Evolutionary conservation across 2,888 invertebrate genomes (phyloP).

Genomic region (Erebia ligea): DNA sequence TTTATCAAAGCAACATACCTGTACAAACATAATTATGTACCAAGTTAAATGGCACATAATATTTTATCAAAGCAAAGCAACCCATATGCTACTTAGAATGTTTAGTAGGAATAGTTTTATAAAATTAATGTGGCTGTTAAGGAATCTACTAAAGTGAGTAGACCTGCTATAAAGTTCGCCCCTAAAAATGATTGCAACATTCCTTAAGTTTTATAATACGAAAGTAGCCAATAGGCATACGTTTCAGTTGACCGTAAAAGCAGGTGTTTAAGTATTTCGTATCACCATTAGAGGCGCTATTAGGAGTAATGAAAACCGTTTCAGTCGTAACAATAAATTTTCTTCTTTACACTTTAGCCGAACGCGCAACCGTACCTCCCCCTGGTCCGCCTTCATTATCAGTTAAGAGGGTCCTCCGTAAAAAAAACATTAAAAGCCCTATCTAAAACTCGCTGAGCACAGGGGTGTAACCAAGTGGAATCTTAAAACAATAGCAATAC

Average conservation of each 20-base stretch:
- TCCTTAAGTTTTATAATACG: background rate
- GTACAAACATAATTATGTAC: background rate
- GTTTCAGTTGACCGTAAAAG: constrained; percentile 29
- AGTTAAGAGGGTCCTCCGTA: constrained; percentile 74
- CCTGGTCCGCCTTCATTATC: constrained; percentile 70
- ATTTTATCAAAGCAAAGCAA: no score
- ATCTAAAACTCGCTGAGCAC: constrained; percentile 69
- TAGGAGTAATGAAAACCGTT: constrained; percentile 69
- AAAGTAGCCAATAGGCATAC: background rate
- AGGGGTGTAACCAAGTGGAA: constrained; percentile 80
- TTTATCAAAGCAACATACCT: no score
- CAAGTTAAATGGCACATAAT: no score
- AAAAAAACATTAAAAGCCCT: constrained; percentile 72
- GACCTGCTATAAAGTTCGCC: background rate
- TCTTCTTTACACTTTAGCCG: constrained; percentile 65
- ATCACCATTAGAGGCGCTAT: constrained; percentile 68
- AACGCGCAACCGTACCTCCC: constrained; percentile 53
- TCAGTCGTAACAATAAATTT: constrained; percentile 75
- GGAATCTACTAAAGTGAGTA: background rate
- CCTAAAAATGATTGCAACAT: background rate
- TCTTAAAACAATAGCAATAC: constrained; percentile 83
- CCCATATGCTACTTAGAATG: background rate
- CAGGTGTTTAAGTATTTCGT: constrained; percentile 69
- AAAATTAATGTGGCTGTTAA: background rate
- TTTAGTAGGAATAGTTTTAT: background rate